These are phyloP conservation scores for Didymodactylos carnosus DNA, from an alignment of 2,888 invertebrate species.

Conservation along the genomic window DNA sequence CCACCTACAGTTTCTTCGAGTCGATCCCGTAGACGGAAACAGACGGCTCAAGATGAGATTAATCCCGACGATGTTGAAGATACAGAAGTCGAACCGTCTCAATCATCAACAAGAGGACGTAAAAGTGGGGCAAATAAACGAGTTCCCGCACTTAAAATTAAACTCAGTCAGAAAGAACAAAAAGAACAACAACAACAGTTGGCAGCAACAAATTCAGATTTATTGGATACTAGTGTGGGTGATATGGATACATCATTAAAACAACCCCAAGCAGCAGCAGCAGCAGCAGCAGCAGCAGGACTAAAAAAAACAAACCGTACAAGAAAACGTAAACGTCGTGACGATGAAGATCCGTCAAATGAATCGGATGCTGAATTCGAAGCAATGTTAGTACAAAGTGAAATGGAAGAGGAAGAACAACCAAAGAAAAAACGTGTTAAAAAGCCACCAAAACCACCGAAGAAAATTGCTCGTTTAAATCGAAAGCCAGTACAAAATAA, in stretches of 20 bases:
- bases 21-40: not conserved
- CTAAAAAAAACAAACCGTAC: not conserved
- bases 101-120: not conserved
- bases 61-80: not conserved
- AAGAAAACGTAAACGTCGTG: conserved; percentile 41
- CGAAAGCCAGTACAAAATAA: not conserved
- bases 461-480: not conserved
- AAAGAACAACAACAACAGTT: not conserved
- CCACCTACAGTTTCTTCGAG: not conserved
- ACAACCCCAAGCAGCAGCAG: not conserved
- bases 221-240: not conserved
- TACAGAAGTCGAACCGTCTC: not conserved
- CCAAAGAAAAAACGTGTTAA: conserved; percentile 1
- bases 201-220: not conserved
- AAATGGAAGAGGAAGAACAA: conserved; percentile 4
- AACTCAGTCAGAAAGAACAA: not conserved
- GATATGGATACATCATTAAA: not conserved
- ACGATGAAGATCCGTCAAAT: conserved; percentile 51
- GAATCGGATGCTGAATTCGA: conserved; percentile 47
- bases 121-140: not conserved
- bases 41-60: not conserved
- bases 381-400: conserved; percentile 15
- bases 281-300: not conserved
- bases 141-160: not conserved
- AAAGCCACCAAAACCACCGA: conserved; percentile 4